Evolutionary conservation across 2,797 vertebrate genomes (phyloP).

Genomic region (Glossophaga mutica): DNA sequence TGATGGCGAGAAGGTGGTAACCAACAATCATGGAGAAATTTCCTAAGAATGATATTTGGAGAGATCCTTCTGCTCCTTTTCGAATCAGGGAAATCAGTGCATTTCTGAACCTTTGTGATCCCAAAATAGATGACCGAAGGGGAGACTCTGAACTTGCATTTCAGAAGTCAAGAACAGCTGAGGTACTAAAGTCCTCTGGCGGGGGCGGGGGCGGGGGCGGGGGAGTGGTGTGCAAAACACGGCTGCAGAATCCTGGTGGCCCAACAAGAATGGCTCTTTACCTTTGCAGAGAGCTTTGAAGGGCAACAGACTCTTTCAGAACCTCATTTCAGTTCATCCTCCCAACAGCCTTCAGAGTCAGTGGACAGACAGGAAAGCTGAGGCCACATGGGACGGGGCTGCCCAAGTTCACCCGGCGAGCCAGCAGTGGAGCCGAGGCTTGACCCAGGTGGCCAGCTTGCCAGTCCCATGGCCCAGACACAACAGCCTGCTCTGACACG

Average conservation of each 20-base stretch:
- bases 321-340: not conserved
- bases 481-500: not conserved
- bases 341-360: not conserved
- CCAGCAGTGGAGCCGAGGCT: not conserved
- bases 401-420: not conserved
- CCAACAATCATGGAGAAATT: not conserved
- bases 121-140: not conserved
- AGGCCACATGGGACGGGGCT: not conserved
- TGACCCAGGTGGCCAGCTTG: not conserved
- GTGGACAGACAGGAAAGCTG: not conserved
- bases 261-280: not conserved
- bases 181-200: not conserved
- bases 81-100: not conserved
- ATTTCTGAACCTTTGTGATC: not conserved
- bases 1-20: not conserved
- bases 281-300: not conserved
- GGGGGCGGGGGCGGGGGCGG: not conserved
- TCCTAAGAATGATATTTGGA: not conserved
- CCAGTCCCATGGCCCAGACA: not conserved
- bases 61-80: not conserved
- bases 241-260: not conserved
- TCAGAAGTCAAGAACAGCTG: not conserved
- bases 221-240: too few relatives aligned
- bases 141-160: not conserved
- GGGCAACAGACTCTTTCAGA: not conserved